Conservation (phyloP, 2,888 invertebrate genomes). For the Ceriagrion tenellum region DNA sequence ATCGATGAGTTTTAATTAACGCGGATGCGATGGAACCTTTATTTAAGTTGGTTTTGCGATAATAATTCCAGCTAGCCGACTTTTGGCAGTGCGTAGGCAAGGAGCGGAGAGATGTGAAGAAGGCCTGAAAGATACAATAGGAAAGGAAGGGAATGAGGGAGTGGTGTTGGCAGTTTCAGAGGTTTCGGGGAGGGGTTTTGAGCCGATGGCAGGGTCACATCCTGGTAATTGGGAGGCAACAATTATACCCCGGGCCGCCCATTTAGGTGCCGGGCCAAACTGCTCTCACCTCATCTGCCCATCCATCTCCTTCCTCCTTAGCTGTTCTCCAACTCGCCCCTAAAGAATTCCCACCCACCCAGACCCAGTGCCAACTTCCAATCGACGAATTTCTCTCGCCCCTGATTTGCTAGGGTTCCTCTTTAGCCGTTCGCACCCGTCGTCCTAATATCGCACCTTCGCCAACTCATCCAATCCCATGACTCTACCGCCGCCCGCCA, state of each 20-base stretch:
- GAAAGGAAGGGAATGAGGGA: background rate
- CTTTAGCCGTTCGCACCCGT: background rate
- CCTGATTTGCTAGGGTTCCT: background rate
- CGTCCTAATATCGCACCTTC: background rate
- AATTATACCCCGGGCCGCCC: conserved; percentile 52
- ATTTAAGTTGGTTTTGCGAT: too few relatives aligned
- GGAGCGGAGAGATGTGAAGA: background rate
- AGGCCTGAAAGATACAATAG: background rate
- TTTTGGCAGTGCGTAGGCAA: background rate
- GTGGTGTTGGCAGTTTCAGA: background rate
- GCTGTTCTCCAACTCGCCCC: background rate
- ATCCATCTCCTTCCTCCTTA: conserved; percentile 27
- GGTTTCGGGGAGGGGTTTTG: background rate
- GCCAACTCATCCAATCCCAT: background rate
- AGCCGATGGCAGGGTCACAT: background rate
- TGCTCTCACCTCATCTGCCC: background rate
- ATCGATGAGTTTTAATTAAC: too few relatives aligned
- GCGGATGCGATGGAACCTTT: too few relatives aligned
- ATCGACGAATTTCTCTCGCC: background rate
- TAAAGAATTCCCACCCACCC: background rate
- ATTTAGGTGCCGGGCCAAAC: conserved; percentile 38
- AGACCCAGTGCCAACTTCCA: background rate
- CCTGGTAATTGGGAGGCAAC: conserved; percentile 63
- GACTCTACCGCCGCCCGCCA: too few relatives aligned
- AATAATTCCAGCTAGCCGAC: background rate